phyloP scores from a whole-genome alignment of 2,888 invertebrate species.

The Cynaeus angustus region DNA sequence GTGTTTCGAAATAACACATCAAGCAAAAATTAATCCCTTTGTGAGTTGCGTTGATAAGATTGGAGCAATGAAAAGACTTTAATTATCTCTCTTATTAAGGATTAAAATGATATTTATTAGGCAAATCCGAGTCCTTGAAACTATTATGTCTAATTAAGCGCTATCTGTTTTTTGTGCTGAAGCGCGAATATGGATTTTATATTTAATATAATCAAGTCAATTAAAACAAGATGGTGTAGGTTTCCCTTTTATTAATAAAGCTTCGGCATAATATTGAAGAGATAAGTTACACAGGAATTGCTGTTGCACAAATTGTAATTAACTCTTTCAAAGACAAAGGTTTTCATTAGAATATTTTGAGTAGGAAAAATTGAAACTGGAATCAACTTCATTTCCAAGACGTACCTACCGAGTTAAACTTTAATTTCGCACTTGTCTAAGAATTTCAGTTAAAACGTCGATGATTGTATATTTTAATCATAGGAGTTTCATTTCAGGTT shows the following conservation, averaged over 20 bases:
- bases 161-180: constrained; percentile 12
- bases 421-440: constrained; percentile 18
- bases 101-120: constrained; percentile 32
- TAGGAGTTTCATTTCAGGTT: neutral
- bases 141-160: constrained; percentile 17
- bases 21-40: constrained; percentile 36
- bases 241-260: constrained; percentile 30
- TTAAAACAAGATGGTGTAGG: constrained; percentile 31
- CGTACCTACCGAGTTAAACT: constrained; percentile 13
- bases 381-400: neutral
- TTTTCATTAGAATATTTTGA: constrained; percentile 26
- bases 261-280: constrained; percentile 34
- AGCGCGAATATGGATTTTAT: constrained; percentile 14
- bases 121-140: constrained; percentile 20
- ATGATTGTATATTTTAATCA: neutral
- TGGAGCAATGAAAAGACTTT: constrained; percentile 32
- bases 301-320: constrained; percentile 32
- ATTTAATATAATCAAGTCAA: constrained; percentile 30
- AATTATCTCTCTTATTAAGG: constrained; percentile 32
- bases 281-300: constrained; percentile 23
- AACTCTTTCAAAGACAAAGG: constrained; percentile 26
- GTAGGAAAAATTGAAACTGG: neutral
- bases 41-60: constrained; percentile 23
- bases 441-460: neutral
- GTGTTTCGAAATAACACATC: constrained; percentile 29